A percentile compares a stretch with the other conserved stretches of the same genome.
These are phyloP conservation scores for Dendrocincla fuliginosa DNA, from an alignment of 2,797 vertebrate species.

Conservation along the genomic window DNA sequence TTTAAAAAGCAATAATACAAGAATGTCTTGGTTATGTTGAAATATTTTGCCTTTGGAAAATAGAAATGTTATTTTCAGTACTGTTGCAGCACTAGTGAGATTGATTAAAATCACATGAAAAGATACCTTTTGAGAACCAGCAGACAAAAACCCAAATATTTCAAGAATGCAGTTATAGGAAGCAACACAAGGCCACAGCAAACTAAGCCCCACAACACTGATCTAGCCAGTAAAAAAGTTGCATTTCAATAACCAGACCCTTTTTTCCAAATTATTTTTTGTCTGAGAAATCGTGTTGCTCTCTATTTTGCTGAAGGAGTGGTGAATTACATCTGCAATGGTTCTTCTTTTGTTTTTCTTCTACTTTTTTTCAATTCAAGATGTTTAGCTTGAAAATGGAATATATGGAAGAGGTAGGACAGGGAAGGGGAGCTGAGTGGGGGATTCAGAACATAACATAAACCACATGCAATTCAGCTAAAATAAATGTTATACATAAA, in stretches of 20 bases:
- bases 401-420: neutral
- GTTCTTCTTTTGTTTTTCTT: neutral
- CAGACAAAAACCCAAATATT: neutral
- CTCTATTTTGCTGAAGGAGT: neutral
- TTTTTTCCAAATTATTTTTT: neutral
- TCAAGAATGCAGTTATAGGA: conserved; percentile 6
- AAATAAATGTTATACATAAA: neutral
- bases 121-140: conserved; percentile 2
- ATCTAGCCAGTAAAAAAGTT: conserved; percentile 36
- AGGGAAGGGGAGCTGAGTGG: neutral
- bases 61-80: neutral
- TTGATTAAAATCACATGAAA: conserved; percentile 23
- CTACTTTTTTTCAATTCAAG: neutral
- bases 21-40: neutral
- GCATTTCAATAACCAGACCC: neutral
- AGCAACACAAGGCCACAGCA: neutral
- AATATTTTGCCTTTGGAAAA: neutral
- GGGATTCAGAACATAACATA: neutral
- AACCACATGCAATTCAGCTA: neutral
- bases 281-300: neutral
- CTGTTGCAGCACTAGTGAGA: conserved; percentile 5
- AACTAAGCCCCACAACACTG: neutral
- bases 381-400: conserved; percentile 2
- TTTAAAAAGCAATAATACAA: neutral
- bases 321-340: neutral